Percentiles rank a stretch among this genome's conserved stretches.
phyloP scores from a whole-genome alignment of 35 echinoderm and acorn worm species.

The Heliocidaris erythrogramma region DNA sequence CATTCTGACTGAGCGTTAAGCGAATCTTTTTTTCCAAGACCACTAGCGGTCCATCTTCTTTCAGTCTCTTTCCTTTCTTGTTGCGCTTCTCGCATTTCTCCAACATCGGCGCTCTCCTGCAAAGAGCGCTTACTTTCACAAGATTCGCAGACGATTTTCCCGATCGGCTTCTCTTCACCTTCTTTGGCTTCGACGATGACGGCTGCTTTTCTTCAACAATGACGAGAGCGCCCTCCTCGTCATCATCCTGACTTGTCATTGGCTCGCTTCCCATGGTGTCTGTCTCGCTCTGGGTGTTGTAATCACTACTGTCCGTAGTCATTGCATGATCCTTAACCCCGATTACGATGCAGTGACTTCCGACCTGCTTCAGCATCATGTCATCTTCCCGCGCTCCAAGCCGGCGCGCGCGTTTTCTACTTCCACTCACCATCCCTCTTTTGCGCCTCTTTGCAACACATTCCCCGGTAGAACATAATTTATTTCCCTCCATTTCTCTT shows the following conservation, averaged over 20 bases:
- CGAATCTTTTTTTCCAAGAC: background rate
- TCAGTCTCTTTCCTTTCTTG: background rate
- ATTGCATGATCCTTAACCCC: background rate
- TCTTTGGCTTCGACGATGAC: background rate
- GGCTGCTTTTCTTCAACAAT: slow-evolving; percentile 9
- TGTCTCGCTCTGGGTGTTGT: slow-evolving; percentile 28
- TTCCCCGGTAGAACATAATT: background rate
- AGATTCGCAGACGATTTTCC: background rate
- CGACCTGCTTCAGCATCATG: slow-evolving; percentile 8
- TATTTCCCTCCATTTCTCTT: background rate
- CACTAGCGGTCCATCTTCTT: background rate
- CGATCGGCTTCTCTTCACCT: background rate
- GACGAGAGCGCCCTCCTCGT: background rate
- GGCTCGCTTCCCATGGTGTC: background rate
- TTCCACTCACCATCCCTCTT: background rate
- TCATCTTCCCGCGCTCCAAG: slow-evolving; percentile 26
- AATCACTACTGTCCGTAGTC: background rate
- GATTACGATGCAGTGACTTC: slow-evolving; percentile 35
- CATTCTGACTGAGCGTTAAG: background rate
- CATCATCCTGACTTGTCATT: background rate
- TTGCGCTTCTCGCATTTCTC: background rate
- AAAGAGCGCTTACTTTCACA: slow-evolving; percentile 24
- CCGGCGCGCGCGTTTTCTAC: background rate
- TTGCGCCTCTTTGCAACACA: background rate
- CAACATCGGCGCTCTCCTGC: background rate